Evolutionary conservation across 2,113 vertebrate species (phyloP).

Genomic region (Vombatus ursinus): DNA sequence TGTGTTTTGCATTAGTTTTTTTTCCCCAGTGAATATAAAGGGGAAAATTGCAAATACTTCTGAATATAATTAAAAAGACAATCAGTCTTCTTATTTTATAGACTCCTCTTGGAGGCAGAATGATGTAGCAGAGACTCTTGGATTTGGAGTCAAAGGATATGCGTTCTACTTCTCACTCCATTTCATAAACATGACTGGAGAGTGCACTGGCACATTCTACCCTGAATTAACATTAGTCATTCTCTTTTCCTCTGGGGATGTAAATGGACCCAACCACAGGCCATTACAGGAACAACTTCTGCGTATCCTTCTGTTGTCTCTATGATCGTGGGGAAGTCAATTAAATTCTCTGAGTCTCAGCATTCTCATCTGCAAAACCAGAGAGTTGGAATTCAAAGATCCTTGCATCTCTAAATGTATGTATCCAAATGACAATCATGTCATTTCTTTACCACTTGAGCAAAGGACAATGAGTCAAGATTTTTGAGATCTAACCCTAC

Average conservation of each 20-base stretch:
- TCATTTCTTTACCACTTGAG: conserved; percentile 17
- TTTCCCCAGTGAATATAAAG: background rate
- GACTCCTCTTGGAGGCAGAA: background rate
- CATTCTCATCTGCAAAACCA: background rate
- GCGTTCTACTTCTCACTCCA: background rate
- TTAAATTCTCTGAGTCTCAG: background rate
- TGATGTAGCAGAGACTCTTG: background rate
- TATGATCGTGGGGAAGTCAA: background rate
- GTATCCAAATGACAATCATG: conserved; percentile 11
- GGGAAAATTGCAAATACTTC: background rate
- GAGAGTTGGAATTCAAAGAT: background rate
- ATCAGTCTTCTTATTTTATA: background rate
- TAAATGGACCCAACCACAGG: background rate
- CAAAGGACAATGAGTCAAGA: conserved; percentile 22
- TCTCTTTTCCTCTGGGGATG: background rate
- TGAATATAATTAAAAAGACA: background rate
- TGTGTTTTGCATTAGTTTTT: background rate
- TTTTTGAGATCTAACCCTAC: conserved; percentile 31
- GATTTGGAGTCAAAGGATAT: background rate
- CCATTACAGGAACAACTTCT: background rate
- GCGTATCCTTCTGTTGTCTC: background rate
- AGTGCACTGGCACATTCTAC: background rate
- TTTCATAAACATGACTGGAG: background rate
- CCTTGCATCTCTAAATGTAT: background rate
- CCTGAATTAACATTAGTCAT: background rate